These are phyloP conservation scores for Caenorhabditis remanei DNA, from an alignment of 1,140 invertebrate species.

Conservation along the genomic window DNA sequence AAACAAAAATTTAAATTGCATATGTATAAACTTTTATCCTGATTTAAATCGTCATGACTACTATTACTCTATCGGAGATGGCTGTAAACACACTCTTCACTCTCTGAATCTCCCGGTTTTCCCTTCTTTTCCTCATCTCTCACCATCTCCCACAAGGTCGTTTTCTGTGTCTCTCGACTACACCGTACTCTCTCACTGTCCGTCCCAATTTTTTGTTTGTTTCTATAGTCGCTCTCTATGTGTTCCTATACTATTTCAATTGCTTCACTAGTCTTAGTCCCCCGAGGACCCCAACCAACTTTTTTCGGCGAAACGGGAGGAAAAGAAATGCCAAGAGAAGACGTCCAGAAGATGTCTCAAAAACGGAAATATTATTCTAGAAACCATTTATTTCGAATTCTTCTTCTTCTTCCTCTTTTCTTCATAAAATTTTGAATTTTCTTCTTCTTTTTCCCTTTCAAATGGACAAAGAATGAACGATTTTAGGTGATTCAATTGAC, in stretches of 20 bases:
- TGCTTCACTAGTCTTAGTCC: neutral
- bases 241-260: slow-evolving; percentile 15
- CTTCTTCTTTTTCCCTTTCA: neutral
- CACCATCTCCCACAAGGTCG: neutral
- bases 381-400: neutral
- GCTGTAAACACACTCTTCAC: slow-evolving; percentile 13
- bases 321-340: slow-evolving; percentile 24
- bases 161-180: neutral
- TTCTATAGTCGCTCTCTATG: neutral
- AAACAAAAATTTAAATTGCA: neutral
- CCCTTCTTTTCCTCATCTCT: neutral
- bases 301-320: neutral
- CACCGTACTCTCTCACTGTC: neutral
- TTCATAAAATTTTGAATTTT: neutral
- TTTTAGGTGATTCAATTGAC: no score
- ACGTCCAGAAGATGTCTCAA: neutral
- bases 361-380: neutral
- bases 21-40: neutral
- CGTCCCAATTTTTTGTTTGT: slow-evolving; percentile 22
- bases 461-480: neutral
- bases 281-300: slow-evolving; percentile 16
- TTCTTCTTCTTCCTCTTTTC: neutral
- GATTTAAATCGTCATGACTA: slow-evolving; percentile 8
- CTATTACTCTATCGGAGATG: neutral
- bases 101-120: neutral